Evolutionary conservation across 2,888 invertebrate species (phyloP).

Genomic region (Pachycephus smyrnensis): DNA sequence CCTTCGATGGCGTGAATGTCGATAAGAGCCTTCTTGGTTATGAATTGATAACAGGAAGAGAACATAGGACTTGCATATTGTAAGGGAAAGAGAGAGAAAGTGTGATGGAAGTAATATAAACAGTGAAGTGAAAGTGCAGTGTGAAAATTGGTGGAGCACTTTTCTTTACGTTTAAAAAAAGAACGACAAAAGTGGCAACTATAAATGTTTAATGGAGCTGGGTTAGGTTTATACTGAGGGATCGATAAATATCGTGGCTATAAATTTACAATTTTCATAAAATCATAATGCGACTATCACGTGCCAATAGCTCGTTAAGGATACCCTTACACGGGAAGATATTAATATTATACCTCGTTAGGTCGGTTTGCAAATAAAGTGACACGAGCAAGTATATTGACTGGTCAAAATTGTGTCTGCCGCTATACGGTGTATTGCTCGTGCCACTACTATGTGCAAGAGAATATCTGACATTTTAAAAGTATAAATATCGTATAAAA

Average conservation of each 20-base stretch:
- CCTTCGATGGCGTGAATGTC: neutral
- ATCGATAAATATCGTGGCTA: neutral
- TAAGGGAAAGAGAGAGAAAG: neutral
- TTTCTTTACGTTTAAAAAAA: neutral
- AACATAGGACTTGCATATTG: neutral
- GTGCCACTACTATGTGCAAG: neutral
- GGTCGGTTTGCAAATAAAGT: neutral
- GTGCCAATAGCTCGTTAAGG: neutral
- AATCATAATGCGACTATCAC: neutral
- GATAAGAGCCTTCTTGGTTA: neutral
- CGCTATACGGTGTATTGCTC: neutral
- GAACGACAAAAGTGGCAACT: neutral
- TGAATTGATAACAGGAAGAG: conserved; percentile 2
- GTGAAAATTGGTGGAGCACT: neutral
- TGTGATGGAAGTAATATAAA: neutral
- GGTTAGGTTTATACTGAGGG: neutral
- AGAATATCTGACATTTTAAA: neutral
- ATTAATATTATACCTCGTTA: neutral
- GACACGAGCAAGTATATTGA: neutral
- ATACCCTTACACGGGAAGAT: neutral
- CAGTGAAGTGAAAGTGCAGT: neutral
- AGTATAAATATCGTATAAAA: neutral
- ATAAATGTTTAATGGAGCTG: neutral
- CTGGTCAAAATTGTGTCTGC: neutral
- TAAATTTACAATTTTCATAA: neutral